Percentiles rank a stretch among this genome's conserved stretches.
Evolutionary conservation across 2,797 vertebrate species (phyloP).

Genomic region (Phataginus tricuspis): DNA sequence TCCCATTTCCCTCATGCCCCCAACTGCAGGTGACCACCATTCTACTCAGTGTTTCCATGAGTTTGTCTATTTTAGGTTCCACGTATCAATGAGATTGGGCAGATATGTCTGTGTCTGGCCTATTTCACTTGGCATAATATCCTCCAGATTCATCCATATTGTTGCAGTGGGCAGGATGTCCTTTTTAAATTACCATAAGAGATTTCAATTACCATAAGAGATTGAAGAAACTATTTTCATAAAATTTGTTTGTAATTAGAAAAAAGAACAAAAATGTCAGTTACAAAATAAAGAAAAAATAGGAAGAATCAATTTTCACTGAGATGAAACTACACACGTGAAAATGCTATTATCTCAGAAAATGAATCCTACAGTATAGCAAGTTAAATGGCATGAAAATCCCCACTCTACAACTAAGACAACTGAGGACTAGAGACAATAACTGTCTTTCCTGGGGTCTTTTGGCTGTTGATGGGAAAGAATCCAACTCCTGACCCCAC

Average conservation of each 20-base stretch:
- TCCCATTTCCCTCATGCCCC: neutral
- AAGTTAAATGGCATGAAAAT: conserved; percentile 14
- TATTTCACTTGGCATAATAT: neutral
- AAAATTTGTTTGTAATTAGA: neutral
- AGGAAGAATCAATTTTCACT: neutral
- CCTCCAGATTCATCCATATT: neutral
- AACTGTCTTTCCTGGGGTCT: neutral
- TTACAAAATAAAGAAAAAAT: conserved; percentile 25
- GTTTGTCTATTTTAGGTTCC: neutral
- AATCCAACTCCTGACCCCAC: neutral
- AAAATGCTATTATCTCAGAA: neutral
- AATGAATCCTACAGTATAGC: neutral
- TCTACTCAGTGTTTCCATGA: neutral
- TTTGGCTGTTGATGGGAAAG: neutral
- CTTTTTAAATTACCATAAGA: neutral
- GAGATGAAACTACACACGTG: neutral
- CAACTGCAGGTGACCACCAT: neutral
- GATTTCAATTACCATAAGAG: neutral
- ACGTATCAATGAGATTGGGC: neutral
- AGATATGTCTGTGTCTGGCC: neutral
- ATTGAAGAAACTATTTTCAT: neutral
- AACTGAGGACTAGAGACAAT: neutral
- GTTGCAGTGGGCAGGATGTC: neutral
- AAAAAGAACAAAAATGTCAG: neutral
- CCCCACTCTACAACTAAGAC: neutral